A percentile compares a stretch with the other conserved stretches of the same genome.
Evolutionary conservation across 2,888 invertebrate genomes (phyloP).

Genomic region (Strigamia maritima): DNA sequence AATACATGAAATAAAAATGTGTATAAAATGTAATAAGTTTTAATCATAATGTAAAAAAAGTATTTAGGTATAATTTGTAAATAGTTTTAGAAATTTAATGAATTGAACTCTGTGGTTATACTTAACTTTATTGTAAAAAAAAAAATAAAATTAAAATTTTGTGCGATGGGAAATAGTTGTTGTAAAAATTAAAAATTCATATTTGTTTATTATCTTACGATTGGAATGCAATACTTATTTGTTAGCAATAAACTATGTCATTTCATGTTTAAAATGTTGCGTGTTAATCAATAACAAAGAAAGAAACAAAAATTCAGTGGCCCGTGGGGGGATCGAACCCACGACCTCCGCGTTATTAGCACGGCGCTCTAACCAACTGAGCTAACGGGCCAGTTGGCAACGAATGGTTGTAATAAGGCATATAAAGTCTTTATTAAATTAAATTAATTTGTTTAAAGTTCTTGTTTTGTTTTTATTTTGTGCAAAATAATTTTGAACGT

Average conservation of each 20-base stretch:
- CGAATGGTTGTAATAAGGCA: background rate
- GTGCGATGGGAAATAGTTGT: background rate
- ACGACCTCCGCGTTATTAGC: conserved; percentile 21
- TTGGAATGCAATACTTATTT: conserved; percentile 1
- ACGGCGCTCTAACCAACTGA: conserved; percentile 11
- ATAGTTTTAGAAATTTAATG: background rate
- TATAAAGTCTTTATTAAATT: background rate
- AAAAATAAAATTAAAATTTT: background rate
- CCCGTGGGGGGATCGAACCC: conserved; percentile 23
- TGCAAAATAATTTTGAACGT: too few species aligned
- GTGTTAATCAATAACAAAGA: too few species aligned
- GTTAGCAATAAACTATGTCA: conserved; percentile 8
- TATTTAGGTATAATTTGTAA: background rate
- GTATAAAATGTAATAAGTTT: background rate
- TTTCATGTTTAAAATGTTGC: background rate
- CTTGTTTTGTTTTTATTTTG: too few species aligned
- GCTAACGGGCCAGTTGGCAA: background rate
- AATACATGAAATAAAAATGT: background rate
- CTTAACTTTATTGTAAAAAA: background rate
- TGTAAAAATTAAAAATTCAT: background rate
- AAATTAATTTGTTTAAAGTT: background rate
- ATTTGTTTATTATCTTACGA: background rate
- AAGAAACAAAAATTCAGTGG: background rate
- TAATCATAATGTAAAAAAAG: background rate
- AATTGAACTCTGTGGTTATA: background rate